A percentile compares a stretch with the other conserved stretches of the same genome.
These are phyloP conservation scores for Tricholauxania praeusta DNA, from an alignment of 2,888 invertebrate species.

Conservation along the genomic window DNA sequence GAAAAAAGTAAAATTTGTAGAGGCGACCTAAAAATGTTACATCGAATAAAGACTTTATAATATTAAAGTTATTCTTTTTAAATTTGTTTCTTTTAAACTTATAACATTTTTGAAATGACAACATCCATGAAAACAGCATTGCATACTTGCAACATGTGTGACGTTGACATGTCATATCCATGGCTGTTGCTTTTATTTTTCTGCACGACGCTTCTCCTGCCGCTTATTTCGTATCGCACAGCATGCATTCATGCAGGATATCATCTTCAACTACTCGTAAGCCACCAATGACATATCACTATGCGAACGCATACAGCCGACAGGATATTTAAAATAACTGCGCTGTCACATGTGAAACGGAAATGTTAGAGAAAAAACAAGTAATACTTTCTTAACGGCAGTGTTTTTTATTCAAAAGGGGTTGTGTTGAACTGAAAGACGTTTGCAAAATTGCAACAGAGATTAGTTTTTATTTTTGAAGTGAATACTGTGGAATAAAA, in stretches of 20 bases:
- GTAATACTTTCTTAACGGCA: too few relatives aligned
- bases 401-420: too few relatives aligned
- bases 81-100: too few relatives aligned
- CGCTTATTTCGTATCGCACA: background rate
- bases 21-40: too few relatives aligned
- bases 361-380: constrained; percentile 23
- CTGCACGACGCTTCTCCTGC: background rate
- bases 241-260: constrained; percentile 1
- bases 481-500: too few relatives aligned
- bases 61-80: too few relatives aligned
- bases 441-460: too few relatives aligned
- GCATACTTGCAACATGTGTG: constrained; percentile 32
- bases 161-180: constrained; percentile 31
- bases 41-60: too few relatives aligned
- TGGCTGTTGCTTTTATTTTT: constrained; percentile 4
- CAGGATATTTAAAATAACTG: constrained; percentile 34
- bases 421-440: too few relatives aligned
- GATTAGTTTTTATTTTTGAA: too few relatives aligned
- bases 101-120: too few relatives aligned
- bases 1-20: too few relatives aligned
- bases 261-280: constrained; percentile 20
- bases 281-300: constrained; percentile 19
- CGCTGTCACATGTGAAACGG: constrained; percentile 29
- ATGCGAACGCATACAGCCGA: constrained; percentile 18
- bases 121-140: background rate